Base-by-base conservation (phyloP, 1,140 invertebrate species). In the Drosophila pseudoobscura region DNA sequence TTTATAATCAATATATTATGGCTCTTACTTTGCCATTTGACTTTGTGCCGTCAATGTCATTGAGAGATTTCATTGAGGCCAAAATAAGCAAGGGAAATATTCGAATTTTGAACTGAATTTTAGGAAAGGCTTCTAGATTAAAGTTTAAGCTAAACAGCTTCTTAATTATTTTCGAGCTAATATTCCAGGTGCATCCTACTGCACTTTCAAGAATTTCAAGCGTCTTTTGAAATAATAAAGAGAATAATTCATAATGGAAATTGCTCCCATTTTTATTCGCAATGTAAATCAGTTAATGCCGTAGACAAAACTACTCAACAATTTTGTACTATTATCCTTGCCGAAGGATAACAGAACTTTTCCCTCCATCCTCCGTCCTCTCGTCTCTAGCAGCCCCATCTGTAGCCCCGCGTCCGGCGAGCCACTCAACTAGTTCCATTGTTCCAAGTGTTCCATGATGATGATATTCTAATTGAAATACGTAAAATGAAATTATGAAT, bases 401-500 rank as follows among this genome's bases (percentile, higher is more conserved):
- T 41, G 49, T 44, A 43, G 20, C 6, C 11, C 13, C 13, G 3
- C 31, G 8, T 9, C 31, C 9, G 1, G n/a, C 59, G 35, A 64
- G 43, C 35, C 55, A 74, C 55, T 65, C 55, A 49, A 52, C 35
- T 52, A 63, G 70, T 46, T 71, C 59, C 75, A 82, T 87, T 87
- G 82, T 87, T 78, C 59, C 47, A 88, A 78, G 52, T 68, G 52
- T 75, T 75, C 78, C 65, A 56, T 75, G 83, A 88, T 87, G 83
- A 87, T 87, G 83, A 87, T 79, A 88, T 88, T 88, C 83, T 88
- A 88, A 88, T 88, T 88, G 83, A 89, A 88, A 88, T 83, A 88
- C 83, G 84, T 88, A 88, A 88, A 88, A 88, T 77, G 80, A 88
- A 88, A 88, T 88, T 88, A 88, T 88, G 83, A 88, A 88, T 88